These are phyloP conservation scores for Rhynchonema sp. DNA, from an alignment of 2,888 invertebrate species.

Conservation along the genomic window DNA sequence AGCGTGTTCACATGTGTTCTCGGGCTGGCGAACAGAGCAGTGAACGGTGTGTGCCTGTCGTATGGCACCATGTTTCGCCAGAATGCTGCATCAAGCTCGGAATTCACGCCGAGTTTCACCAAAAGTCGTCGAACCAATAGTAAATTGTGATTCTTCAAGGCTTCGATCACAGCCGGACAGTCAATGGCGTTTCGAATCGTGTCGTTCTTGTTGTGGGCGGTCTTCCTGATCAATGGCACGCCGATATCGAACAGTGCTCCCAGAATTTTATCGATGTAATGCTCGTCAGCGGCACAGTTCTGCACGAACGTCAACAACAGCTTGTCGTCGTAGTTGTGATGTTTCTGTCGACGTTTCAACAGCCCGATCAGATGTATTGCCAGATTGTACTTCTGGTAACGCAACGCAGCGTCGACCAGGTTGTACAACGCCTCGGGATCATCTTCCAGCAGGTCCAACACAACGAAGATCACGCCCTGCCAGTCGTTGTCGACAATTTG, in stretches of 20 bases:
- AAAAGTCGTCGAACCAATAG: background rate
- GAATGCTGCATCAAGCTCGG: background rate
- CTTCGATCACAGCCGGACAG: background rate
- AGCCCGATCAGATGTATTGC: conserved; percentile 28
- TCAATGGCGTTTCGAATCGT: too few species aligned
- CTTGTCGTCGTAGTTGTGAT: background rate
- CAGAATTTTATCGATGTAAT: background rate
- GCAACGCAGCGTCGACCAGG: conserved; percentile 29
- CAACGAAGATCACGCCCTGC: conserved; percentile 35
- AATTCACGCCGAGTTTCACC: background rate
- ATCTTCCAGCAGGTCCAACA: conserved; percentile 31
- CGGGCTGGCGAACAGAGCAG: background rate
- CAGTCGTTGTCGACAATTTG: conserved; percentile 31
- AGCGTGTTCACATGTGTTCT: too few species aligned
- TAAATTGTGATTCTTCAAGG: background rate
- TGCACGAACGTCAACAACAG: background rate
- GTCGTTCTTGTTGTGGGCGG: too few species aligned
- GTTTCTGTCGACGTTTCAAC: background rate
- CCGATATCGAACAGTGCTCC: background rate
- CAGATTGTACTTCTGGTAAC: conserved; percentile 30
- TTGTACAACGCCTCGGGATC: conserved; percentile 10
- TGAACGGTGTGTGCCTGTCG: background rate
- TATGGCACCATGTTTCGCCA: background rate
- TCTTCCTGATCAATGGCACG: background rate
- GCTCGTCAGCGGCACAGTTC: background rate